Base-by-base conservation (phyloP, 2,797 vertebrate genomes). In the Lithobates pipiens region DNA sequence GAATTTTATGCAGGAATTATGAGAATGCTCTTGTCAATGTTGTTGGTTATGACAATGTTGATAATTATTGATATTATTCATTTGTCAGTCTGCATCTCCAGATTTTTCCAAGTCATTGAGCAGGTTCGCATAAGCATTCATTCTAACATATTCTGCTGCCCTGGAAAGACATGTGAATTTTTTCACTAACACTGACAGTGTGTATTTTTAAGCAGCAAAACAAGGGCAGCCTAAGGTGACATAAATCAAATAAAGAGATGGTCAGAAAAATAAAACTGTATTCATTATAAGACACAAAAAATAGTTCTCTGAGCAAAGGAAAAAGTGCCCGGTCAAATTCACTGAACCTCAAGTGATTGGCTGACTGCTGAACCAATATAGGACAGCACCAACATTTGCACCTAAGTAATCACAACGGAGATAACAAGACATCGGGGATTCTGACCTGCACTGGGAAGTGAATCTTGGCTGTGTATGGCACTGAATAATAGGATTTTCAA, bases 401-500 rank as follows among this genome's bases (percentile, higher is more conserved):
- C 83, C 71, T 86, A 68, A 84, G 78, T 82, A 87, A 88, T 89
- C 72, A 87, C 71, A 85, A 79, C 68, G 34, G 84, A 88, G 83
- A 88, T 86, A 83, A 73, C 88, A 86, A 79, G 76, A 83, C 82
- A 74, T 77, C 79, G 63, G 87, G 82, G 87, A 88, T 50, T 75
- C 80, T 80, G 72, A 74, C 77, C 75, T 79, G 78, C 16, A 82
- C 50, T 75, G 65, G 39, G 46, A 85, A 85, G 85, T 81, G 72
- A 89, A 87, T 89, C 82, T 69, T 80, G 83, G 82, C 73, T 86
- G 77, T 79, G 46, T 83, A 32, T 87, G 76, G 61, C 76, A 84
- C 63, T 80, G 71, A 88, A 86, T 88, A 83, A 89, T 86, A 80
- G 77, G 80, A 74, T 86, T 89, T 85, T 87, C 84, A 88, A 80